Evolutionary conservation across 2,113 vertebrate genomes (phyloP), one percentile per base, ranked within the genome.

Genomic region (Aix galericulata): DNA sequence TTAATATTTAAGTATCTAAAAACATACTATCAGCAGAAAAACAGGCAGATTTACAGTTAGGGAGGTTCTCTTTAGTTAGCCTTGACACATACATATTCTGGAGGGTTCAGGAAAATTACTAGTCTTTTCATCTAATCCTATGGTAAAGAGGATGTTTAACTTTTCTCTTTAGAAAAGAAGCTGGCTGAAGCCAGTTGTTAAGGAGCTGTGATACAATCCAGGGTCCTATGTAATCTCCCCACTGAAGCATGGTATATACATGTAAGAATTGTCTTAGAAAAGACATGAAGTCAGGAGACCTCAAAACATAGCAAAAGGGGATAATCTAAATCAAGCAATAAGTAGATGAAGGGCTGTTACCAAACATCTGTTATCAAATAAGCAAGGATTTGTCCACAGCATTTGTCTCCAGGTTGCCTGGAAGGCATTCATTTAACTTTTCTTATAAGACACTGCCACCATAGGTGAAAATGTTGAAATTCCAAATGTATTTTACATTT

Each of bases 1-100:
- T 98, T 96, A 98, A 98, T 98, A 96, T 98, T 98, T 98, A 97
- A 98, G 86, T 85, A 97, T 69, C 78, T 56, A 96, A 97, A 97
- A 93, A 94, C 72, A 95, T 66, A 83, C 40, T 55, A 89, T 95
- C 92, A 92, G 96, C 97, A 97, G 86, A 95, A 97, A 96, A 94
- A 60, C 31, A 81, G 64, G 74, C 58, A 93, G 95, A 91, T 94
- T 97, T 95, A 96, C 38, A 92, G 88, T 89, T 90, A 69, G 17
- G 44, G 40, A 52, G 23, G 58, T 92, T 93, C 66, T 88, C 75
- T 91, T 91, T 72, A 40, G 82, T 90, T 85, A 80, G 72, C 17
- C 32, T 66, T 46, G 77, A 86, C 40, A 48, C 6, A 31, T 27
- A 46, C 13, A 31, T 64, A 75, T 88, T 87, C 67, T 79, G 15